Evolutionary conservation across 2,888 invertebrate species (phyloP).

Genomic region (Mesorhabditis sp.): DNA sequence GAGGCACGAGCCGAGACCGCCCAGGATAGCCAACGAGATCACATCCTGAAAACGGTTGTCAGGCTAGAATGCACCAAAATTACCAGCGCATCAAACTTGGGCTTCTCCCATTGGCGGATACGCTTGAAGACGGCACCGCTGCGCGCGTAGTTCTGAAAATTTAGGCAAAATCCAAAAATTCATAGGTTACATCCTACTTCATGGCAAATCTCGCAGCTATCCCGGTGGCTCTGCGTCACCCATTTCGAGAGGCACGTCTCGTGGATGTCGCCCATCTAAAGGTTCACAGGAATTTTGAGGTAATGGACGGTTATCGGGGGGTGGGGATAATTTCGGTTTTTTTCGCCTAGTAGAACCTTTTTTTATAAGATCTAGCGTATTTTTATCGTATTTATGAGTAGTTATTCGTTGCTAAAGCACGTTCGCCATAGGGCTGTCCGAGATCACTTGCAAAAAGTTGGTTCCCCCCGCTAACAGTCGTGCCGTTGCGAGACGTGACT

Average conservation of each 20-base stretch:
- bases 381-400: no score
- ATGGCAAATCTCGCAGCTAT: slow-evolving; percentile 45
- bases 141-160: slow-evolving; percentile 25
- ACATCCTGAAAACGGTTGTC: slow-evolving; percentile 14
- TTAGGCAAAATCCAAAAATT: neutral
- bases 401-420: no score
- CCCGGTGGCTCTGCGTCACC: slow-evolving; percentile 36
- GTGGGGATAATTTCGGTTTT: neutral
- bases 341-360: no score
- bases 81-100: slow-evolving; percentile 20
- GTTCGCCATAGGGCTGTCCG: neutral
- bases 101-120: slow-evolving; percentile 36
- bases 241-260: slow-evolving; percentile 45
- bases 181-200: neutral
- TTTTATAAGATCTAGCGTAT: no score
- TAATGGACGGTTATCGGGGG: neutral
- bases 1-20: slow-evolving; percentile 12
- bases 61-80: neutral
- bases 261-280: slow-evolving; percentile 45
- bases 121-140: slow-evolving; percentile 32
- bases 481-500: neutral
- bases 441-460: neutral
- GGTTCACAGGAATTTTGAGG: neutral
- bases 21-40: slow-evolving; percentile 15
- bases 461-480: slow-evolving; percentile 3